Percentiles rank a stretch among this genome's conserved stretches.
phyloP scores from a whole-genome alignment of 1,140 invertebrate species.

The Lasioglossum albipes region DNA sequence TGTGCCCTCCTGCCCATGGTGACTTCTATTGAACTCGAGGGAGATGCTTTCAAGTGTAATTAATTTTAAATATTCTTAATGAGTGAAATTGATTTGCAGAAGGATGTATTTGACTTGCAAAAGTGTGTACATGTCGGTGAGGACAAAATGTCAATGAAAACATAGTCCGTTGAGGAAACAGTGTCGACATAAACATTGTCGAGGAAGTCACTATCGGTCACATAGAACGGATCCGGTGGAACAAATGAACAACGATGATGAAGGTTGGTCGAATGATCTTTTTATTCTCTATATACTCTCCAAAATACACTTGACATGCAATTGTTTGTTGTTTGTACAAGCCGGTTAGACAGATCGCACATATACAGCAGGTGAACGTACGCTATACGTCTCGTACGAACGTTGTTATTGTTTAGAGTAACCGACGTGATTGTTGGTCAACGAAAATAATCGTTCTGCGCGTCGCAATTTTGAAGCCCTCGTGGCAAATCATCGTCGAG shows the following conservation, averaged over 20 bases:
- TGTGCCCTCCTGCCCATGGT: too few species aligned
- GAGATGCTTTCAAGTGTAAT: too few species aligned
- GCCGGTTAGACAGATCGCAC: constrained; percentile 43
- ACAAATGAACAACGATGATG: background rate
- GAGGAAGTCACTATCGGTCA: too few species aligned
- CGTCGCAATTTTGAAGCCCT: constrained; percentile 4
- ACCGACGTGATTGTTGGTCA: background rate
- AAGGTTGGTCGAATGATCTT: constrained; percentile 43
- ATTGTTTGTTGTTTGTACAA: constrained; percentile 55
- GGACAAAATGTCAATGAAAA: too few species aligned
- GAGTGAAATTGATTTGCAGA: too few species aligned
- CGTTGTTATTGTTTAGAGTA: background rate
- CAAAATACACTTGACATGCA: constrained; percentile 54
- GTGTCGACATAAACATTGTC: too few species aligned
- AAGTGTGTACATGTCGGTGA: too few species aligned
- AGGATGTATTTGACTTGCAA: too few species aligned
- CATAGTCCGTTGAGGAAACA: too few species aligned
- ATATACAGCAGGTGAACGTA: constrained; percentile 45
- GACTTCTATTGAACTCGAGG: too few species aligned
- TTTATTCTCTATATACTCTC: constrained; percentile 45
- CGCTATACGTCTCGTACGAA: background rate
- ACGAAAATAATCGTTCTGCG: constrained; percentile 1
- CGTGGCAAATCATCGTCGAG: background rate
- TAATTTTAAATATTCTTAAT: too few species aligned
- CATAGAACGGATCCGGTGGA: too few species aligned